Evolutionary conservation across 2,113 vertebrate species (phyloP).

Genomic region (Seriola quinqueradiata): DNA sequence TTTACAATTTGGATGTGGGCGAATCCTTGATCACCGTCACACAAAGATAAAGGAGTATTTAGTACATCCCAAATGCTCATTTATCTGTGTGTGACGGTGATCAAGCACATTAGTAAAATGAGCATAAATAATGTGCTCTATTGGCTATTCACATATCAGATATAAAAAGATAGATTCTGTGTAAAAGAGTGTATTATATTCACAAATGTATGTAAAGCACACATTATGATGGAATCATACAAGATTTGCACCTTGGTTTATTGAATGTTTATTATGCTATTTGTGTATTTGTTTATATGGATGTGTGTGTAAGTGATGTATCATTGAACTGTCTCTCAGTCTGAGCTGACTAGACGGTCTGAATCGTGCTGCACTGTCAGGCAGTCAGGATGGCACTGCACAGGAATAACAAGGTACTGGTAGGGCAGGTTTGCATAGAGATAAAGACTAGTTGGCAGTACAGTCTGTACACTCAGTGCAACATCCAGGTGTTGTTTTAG

Average conservation of each 20-base stretch:
- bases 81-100: too few relatives aligned
- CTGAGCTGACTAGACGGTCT: conserved; percentile 56
- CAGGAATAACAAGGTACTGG: conserved; percentile 65
- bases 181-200: background rate
- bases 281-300: conserved; percentile 6
- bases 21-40: background rate
- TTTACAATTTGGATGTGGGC: conserved; percentile 3
- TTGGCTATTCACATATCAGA: conserved; percentile 1
- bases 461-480: background rate
- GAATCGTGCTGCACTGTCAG: conserved; percentile 66
- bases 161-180: background rate
- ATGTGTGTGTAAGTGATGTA: background rate
- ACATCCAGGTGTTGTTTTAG: conserved; percentile 7
- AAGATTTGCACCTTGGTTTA: background rate
- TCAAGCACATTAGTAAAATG: background rate
- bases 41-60: background rate
- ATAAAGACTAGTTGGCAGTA: conserved; percentile 22
- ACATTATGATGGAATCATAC: background rate
- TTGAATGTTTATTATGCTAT: background rate
- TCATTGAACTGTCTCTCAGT: conserved; percentile 32
- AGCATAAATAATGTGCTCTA: background rate
- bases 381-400: conserved; percentile 46
- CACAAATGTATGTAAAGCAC: too few relatives aligned
- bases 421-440: conserved; percentile 43
- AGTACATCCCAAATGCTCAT: too few relatives aligned